phyloP scores from a whole-genome alignment of 2,113 vertebrate genomes.

The Podiceps cristatus region DNA sequence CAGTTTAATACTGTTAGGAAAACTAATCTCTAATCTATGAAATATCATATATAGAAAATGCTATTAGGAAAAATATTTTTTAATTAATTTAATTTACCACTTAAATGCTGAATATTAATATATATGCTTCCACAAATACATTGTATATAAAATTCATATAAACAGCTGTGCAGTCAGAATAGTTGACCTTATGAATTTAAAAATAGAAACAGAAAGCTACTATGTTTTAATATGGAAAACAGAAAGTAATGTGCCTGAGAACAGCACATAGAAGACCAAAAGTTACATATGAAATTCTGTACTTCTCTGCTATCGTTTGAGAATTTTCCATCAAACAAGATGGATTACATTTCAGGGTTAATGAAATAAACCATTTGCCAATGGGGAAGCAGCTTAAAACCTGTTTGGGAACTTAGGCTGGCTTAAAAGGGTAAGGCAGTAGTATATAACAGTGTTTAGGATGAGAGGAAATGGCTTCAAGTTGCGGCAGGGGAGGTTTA shows the following conservation, averaged over 20 bases:
- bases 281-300: not conserved
- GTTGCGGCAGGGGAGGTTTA: no score
- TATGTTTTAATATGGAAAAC: not conserved
- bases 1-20: not conserved
- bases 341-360: not conserved
- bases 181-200: not conserved
- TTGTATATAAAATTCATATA: not conserved
- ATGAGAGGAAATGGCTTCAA: no score
- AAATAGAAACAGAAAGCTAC: not conserved
- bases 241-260: not conserved
- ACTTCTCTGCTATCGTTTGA: not conserved
- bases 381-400: not conserved
- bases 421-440: not conserved
- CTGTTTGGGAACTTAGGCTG: not conserved
- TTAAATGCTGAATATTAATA: not conserved
- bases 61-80: not conserved
- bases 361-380: not conserved
- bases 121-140: not conserved
- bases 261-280: rapidly evolving
- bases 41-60: not conserved
- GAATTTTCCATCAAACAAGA: not conserved
- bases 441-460: not conserved
- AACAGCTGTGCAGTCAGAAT: not conserved
- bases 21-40: not conserved
- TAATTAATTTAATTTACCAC: not conserved